Base-by-base conservation (phyloP, 1,140 invertebrate genomes). In the Bombus haemorrhoidalis region DNA sequence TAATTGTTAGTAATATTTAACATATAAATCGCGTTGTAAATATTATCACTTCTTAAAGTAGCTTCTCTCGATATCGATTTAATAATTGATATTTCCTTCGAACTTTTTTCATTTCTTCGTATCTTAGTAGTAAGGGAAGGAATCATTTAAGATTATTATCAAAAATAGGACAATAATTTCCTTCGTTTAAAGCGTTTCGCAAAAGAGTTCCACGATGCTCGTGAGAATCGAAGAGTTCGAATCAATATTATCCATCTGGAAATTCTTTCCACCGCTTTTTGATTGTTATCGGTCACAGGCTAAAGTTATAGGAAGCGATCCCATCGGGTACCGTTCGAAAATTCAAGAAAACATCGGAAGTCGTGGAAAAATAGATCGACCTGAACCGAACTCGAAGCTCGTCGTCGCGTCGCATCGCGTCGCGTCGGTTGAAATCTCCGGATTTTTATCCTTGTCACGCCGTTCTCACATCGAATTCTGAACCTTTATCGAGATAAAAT, bases 371-470 rank as follows among this genome's bases (percentile, higher is more conserved):
- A 73, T 66, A 89, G 68, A 59, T 68, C 18, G 10, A 25, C 66
- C n/a, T 12, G 32, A 66, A 71, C 25, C 47, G 69, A 53, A 22
- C 80, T 74, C 86, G 82, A 83, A 83, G 69, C 62, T 78, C 59
- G 71, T 91, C 91, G 91, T 53, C 47, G 47, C 47, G 47, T 53
- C 18, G 47, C 47, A 22, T 53, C 47, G 47, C 47, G 47, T 53
- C 18, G 47, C 47, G 47, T 87, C 92, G 92, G 92, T 92, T 93
- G 91, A 93, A 93, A 75, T 93, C 92, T 81, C 91, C 90, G 80
- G 88, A 92, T 90, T 92, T 93, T 92, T 93, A 85, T 87, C 86
- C 77, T 73, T 74, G 62, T 75, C 59, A 22, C 79, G 15, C 28
- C 59, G 81, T 37, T 39, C 64, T 69, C 57, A 53, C 69, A 22